Evolutionary conservation across 2,113 vertebrate species (phyloP), one percentile per base, ranked within the genome.

Genomic region (Amblyornis subalaris): DNA sequence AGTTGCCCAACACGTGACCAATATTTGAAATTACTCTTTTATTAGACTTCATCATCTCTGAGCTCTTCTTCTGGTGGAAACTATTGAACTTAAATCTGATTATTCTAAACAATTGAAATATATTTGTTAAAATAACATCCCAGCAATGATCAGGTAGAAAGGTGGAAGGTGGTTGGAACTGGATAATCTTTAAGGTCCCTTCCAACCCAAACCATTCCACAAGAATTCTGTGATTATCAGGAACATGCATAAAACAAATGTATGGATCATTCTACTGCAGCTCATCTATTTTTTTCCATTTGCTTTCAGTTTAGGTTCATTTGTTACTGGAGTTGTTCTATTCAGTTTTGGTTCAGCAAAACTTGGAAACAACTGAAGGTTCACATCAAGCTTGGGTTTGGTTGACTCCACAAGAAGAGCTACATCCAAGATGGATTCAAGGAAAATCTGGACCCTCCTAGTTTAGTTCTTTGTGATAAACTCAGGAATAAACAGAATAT

Each of bases 191-290:
- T 38, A 17, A 81, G 25, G 19, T 45, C 33, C 29, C 23, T 65
- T 65, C 50, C 75, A 88, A 33, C 17, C 42, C 36, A 72, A 58
- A 23, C 7, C 19, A 29, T 58, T 66, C 69, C 28, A n/a, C 0
- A 0, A 9, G 6, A 38, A 24, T 16, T 24, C 36, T 38, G 0
- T 44, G 29, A 54, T n/a, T 36, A 54, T 25, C 12, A 64, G 54
- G 69, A 75, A 69, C 4, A 61, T 38, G 11, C 50, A 78, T 16
- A 57, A 90, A 76, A 23, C 4, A 57, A 79, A 65, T 8, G 5
- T 19, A 9, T 22, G 35, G 57, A 21, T 51, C 10, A 8, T n/a
- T 65, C 48, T 28, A 22, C 33, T 42, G n/a, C 35, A 40, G 23
- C 29, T 72, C 35, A 51, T 10, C 4, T 3, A 7, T 5, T 9